These are phyloP conservation scores for Cydia fagiglandana DNA, from an alignment of 1,140 invertebrate genomes.

Conservation along the genomic window DNA sequence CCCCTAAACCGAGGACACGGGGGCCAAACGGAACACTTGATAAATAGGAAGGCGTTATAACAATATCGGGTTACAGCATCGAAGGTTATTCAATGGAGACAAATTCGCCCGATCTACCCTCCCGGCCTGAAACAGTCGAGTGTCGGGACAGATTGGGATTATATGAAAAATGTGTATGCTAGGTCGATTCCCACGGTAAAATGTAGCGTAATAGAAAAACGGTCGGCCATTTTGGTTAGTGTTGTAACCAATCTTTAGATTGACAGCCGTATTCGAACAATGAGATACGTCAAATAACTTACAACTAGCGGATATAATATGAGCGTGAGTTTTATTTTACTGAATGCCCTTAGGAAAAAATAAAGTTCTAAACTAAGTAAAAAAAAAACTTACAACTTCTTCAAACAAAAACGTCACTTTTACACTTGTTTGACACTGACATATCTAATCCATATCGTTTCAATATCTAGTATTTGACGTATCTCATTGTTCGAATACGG, in stretches of 20 bases:
- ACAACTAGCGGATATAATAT: too few species aligned
- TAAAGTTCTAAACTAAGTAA: too few species aligned
- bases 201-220: slow-evolving; percentile 14
- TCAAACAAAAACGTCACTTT: too few species aligned
- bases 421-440: too few species aligned
- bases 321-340: too few species aligned
- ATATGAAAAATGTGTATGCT: slow-evolving; percentile 7
- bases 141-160: neutral
- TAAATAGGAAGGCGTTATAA: slow-evolving; percentile 27
- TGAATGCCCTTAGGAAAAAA: too few species aligned
- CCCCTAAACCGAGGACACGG: neutral
- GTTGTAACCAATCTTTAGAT: neutral
- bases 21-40: slow-evolving; percentile 28
- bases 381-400: too few species aligned
- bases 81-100: slow-evolving; percentile 29
- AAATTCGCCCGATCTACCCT: slow-evolving; percentile 15
- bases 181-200: neutral
- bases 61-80: slow-evolving; percentile 29
- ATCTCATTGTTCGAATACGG: too few species aligned
- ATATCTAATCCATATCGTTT: too few species aligned
- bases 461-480: too few species aligned
- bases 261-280: too few species aligned
- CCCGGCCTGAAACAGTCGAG: neutral
- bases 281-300: too few species aligned
- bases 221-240: neutral